These are phyloP conservation scores for Ochropleura plecta DNA, from an alignment of 2,888 invertebrate species.

Conservation along the genomic window DNA sequence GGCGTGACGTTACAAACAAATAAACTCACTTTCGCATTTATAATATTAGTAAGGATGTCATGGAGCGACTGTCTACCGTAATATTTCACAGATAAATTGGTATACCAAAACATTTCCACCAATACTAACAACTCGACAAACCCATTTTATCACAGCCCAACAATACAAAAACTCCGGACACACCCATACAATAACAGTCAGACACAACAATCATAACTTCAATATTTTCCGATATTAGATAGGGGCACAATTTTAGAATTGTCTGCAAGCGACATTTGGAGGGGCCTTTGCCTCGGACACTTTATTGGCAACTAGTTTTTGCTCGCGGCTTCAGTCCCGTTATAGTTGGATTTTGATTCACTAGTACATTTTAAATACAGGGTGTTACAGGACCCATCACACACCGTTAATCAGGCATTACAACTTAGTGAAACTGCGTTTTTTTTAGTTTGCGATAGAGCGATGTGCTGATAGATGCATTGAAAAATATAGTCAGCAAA, in stretches of 20 bases:
- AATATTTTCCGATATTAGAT: constrained; percentile 50
- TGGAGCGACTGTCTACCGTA: background rate
- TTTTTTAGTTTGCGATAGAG: too few relatives aligned
- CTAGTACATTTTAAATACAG: background rate
- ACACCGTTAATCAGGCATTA: too few relatives aligned
- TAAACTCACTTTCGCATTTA: too few relatives aligned
- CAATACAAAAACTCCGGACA: background rate
- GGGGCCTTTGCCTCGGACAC: constrained; percentile 55
- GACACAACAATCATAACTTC: constrained; percentile 43
- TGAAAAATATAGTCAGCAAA: too few relatives aligned
- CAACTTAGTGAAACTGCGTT: background rate
- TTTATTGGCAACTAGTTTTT: constrained; percentile 63
- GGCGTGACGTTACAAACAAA: too few relatives aligned
- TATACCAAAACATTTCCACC: background rate
- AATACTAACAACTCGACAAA: constrained; percentile 1
- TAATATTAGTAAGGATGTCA: too few relatives aligned
- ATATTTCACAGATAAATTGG: background rate
- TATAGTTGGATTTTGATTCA: background rate
- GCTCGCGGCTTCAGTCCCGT: background rate
- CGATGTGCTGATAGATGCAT: too few relatives aligned
- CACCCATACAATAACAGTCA: constrained; percentile 34
- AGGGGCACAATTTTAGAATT: constrained; percentile 58
- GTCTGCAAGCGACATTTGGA: constrained; percentile 69
- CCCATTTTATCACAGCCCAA: background rate
- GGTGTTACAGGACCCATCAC: background rate